Conservation (phyloP, 2,797 vertebrate genomes). For the Catamblyrhynchus diadema region DNA sequence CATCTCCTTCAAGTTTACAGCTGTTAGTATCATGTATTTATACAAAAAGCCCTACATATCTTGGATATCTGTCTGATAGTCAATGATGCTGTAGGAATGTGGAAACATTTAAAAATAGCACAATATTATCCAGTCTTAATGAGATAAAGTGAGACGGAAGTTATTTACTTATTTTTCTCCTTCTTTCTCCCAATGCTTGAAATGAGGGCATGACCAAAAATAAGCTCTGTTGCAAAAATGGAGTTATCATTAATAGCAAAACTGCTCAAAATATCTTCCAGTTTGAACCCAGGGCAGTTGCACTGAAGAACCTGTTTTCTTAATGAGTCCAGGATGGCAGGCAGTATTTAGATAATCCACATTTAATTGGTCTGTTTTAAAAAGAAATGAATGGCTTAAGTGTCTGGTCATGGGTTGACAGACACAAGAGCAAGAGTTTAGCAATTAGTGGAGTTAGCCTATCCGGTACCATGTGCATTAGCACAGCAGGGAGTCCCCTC, state of each 20-base stretch:
- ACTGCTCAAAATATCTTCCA: constrained; percentile 61
- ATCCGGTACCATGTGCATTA: constrained; percentile 11
- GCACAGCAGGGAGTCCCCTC: constrained; percentile 41
- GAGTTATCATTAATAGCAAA: constrained; percentile 64
- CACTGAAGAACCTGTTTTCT: constrained; percentile 59
- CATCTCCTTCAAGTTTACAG: background rate
- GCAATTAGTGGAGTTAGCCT: constrained; percentile 36
- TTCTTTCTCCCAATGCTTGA: background rate
- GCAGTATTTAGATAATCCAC: constrained; percentile 70
- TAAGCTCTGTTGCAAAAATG: constrained; percentile 54
- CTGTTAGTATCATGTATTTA: background rate
- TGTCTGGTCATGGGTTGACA: constrained; percentile 28
- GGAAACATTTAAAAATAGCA: constrained; percentile 59
- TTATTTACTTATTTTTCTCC: constrained; percentile 6
- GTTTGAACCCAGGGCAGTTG: constrained; percentile 62
- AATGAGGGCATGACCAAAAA: constrained; percentile 60
- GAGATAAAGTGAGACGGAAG: constrained; percentile 27
- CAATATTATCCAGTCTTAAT: constrained; percentile 5
- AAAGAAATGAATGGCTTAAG: constrained; percentile 30
- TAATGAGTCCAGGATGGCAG: constrained; percentile 66
- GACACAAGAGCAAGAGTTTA: constrained; percentile 31
- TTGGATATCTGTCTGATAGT: background rate
- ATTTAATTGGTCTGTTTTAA: constrained; percentile 63
- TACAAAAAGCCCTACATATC: background rate
- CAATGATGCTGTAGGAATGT: constrained; percentile 14